Percentiles rank a stretch among this genome's conserved stretches.
These are phyloP conservation scores for Laticauda colubrina DNA, from an alignment of 2,113 vertebrate species.

Conservation along the genomic window DNA sequence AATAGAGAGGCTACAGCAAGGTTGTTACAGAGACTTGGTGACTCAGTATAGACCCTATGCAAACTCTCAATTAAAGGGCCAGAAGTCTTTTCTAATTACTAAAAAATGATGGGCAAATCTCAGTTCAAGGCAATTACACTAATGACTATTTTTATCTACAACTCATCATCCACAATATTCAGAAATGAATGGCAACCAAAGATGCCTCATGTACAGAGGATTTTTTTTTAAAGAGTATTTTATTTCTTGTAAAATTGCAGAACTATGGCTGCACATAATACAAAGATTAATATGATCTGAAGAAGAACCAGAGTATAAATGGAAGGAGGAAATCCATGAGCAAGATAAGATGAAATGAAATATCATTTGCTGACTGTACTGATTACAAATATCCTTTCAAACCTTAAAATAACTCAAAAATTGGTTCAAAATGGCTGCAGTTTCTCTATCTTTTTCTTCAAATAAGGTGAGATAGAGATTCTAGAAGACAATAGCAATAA, in stretches of 20 bases:
- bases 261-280: neutral
- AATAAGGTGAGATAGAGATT: neutral
- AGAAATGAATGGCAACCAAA: conserved; percentile 12
- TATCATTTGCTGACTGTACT: neutral
- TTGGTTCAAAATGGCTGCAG: neutral
- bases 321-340: neutral
- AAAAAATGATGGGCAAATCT: conserved; percentile 43
- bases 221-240: neutral
- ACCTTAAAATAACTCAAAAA: neutral
- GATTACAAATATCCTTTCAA: neutral
- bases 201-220: neutral
- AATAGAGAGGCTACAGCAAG: conserved; percentile 65
- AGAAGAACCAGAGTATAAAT: neutral
- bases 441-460: neutral
- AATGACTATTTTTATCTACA: conserved; percentile 42
- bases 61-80: conserved; percentile 64
- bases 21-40: conserved; percentile 68
- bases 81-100: conserved; percentile 52
- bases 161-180: conserved; percentile 30
- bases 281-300: neutral
- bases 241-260: neutral
- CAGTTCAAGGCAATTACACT: conserved; percentile 34
- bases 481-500: neutral
- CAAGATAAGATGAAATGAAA: neutral
- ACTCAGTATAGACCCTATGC: conserved; percentile 60